These are phyloP conservation scores for Stigmatopora nigra DNA, from an alignment of 2,113 vertebrate genomes.

Conservation along the genomic window DNA sequence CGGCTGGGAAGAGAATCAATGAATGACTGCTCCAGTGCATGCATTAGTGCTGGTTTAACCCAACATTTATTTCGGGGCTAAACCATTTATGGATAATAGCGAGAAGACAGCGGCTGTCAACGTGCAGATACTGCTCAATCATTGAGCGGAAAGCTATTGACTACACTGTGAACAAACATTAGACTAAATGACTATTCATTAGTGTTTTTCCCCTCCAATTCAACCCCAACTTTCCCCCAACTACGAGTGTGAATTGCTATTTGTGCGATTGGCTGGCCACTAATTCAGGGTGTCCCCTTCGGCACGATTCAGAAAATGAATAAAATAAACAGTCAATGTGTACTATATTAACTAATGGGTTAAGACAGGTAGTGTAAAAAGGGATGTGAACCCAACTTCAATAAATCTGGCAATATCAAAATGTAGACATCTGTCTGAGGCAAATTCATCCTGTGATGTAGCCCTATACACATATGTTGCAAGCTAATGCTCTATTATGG, in stretches of 20 bases:
- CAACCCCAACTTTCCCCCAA: background rate
- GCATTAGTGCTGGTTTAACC: constrained; percentile 31
- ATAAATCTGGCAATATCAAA: background rate
- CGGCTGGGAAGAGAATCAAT: constrained; percentile 55
- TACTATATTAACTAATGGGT: background rate
- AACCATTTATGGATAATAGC: constrained; percentile 45
- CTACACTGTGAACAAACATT: background rate
- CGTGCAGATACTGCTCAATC: constrained; percentile 32
- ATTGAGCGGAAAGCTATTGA: constrained; percentile 5
- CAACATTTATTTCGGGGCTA: constrained; percentile 36
- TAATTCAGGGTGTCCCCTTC: no score
- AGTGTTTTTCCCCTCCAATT: background rate
- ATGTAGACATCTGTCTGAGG: background rate
- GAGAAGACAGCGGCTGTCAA: constrained; percentile 28
- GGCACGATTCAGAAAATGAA: no score
- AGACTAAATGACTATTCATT: background rate
- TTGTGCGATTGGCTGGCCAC: no score
- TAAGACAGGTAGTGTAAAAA: background rate
- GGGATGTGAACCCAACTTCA: background rate
- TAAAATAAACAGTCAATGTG: no score
- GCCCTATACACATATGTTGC: background rate
- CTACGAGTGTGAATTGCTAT: no score
- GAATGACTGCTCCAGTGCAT: constrained; percentile 26
- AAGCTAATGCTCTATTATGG: background rate
- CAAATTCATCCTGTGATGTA: background rate